Evolutionary conservation across 2,797 vertebrate species (phyloP).

Genomic region (Rhincodon typus): DNA sequence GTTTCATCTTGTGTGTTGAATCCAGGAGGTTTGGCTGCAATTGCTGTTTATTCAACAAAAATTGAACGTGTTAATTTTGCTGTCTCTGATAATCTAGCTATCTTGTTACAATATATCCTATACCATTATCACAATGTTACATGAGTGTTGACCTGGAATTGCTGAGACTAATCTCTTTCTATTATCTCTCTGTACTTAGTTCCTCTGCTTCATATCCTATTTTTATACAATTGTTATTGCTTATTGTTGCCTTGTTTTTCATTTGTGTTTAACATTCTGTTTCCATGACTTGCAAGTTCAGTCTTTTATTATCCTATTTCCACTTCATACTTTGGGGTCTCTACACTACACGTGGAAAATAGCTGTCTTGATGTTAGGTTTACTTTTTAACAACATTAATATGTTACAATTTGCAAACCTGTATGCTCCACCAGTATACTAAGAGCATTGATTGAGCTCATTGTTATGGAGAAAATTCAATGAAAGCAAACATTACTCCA

Average conservation of each 20-base stretch:
- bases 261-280: neutral
- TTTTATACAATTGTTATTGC: neutral
- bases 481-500: neutral
- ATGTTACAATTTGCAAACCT: neutral
- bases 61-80: neutral
- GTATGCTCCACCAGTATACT: neutral
- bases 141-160: neutral
- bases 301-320: neutral
- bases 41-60: neutral
- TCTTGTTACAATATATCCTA: neutral
- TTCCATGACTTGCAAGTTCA: neutral
- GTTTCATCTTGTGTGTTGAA: slow-evolving; percentile 10
- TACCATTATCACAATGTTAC: neutral
- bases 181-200: neutral
- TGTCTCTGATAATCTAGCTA: neutral
- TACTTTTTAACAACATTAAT: neutral
- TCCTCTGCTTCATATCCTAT: neutral
- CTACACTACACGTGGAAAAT: neutral
- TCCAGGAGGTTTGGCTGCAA: slow-evolving; percentile 4
- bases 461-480: neutral
- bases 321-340: neutral
- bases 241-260: neutral
- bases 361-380: neutral
- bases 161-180: neutral
- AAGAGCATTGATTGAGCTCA: neutral